Evolutionary conservation across 2,888 invertebrate species (phyloP), one percentile per base, ranked within the genome.

Genomic region (Ophion slaviceki): DNA sequence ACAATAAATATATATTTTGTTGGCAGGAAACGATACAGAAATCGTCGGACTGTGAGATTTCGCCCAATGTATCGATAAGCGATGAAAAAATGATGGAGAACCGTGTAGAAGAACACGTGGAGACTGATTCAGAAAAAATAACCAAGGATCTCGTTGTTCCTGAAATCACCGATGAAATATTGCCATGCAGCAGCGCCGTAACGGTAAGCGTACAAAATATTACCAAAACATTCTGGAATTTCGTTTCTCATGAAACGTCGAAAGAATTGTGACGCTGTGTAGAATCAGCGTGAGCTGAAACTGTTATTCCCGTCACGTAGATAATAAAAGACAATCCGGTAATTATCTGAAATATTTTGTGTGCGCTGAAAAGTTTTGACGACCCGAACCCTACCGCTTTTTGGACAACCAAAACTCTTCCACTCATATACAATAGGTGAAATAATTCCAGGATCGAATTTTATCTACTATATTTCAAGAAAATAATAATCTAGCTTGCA

Each of bases 31-130:
- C 24, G 32, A 32, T 32, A 32, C 32, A 32, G 4, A 32, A 32
- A 32, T 32, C 32, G 32, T 36, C 66, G 24, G 66, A 66, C 17
- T 20, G 2, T 32, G 36, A 66, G 36, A 36, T 66, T 66, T 24
- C 36, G 24, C n/a, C 66, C 66, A 24, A 66, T 66, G 66, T 36
- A 66, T 17, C 32, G 14, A 24, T 36, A 66, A 2, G 17, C 66
- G 24, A 66, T 66, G 66, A 24, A 66, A n/a, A 66, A 66, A 66
- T 14, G 32, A n/a, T 66, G n/a, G 32, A 66, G 66, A 66, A 66
- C 36, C 36, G 24, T 24, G 36, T 66, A 66, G 66, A 66, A 66
- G 36, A n/a, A 66, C 20, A 66, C 36, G 66, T 32, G 36, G 66
- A 66, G 66, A 66, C 7, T 20, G 17, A 66, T 11, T 66, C 36